Evolutionary conservation across 2,888 invertebrate genomes (phyloP).

Genomic region (Chironomus tentans): DNA sequence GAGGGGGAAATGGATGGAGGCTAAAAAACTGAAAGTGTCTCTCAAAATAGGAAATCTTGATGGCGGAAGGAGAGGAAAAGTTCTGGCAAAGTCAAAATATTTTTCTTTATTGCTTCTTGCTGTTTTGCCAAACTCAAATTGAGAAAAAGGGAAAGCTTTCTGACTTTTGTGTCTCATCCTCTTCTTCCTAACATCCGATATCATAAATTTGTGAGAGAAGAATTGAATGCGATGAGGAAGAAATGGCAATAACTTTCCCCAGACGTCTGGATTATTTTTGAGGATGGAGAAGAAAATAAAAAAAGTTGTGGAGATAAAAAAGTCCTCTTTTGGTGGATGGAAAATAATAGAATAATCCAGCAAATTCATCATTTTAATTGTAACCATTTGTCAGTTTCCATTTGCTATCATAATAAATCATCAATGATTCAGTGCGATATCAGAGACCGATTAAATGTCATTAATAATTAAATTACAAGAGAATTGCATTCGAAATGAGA

Average conservation of each 20-base stretch:
- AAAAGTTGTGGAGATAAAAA: neutral
- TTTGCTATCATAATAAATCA: neutral
- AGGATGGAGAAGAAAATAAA: no score
- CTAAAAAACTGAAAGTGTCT: neutral
- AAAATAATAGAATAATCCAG: neutral
- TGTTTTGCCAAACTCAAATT: neutral
- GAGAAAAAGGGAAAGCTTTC: neutral
- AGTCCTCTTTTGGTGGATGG: neutral
- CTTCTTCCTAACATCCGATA: neutral
- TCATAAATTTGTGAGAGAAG: neutral
- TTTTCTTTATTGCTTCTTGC: neutral
- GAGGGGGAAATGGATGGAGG: neutral
- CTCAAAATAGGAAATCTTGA: neutral
- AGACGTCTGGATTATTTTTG: neutral
- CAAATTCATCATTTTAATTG: conserved; percentile 1
- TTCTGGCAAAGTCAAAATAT: neutral
- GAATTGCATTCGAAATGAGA: neutral
- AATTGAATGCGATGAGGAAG: neutral
- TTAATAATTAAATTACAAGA: no score
- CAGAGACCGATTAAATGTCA: no score
- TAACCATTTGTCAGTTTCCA: neutral
- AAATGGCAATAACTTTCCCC: neutral
- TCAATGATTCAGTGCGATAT: no score
- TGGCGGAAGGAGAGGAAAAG: neutral
- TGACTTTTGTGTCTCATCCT: neutral